Percentiles rank a stretch among this genome's conserved stretches.
These are phyloP conservation scores for Epsilonema sp. DNA, from an alignment of 2,888 invertebrate genomes.

Conservation along the genomic window DNA sequence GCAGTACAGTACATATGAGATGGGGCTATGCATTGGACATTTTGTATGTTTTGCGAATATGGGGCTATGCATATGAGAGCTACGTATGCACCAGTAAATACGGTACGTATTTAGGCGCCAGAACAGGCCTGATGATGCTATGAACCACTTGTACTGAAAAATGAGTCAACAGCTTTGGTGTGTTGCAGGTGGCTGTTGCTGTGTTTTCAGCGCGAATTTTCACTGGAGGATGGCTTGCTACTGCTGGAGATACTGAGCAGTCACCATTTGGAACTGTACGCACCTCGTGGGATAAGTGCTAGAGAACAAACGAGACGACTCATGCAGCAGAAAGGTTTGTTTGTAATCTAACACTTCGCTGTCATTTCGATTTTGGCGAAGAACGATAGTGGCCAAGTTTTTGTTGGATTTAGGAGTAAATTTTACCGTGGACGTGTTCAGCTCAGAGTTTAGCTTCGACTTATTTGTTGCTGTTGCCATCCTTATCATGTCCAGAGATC, in stretches of 20 bases:
- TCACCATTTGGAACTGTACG: slow-evolving; percentile 28
- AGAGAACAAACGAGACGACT: slow-evolving; percentile 6
- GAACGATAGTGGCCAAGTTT: slow-evolving; percentile 12
- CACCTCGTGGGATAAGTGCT: slow-evolving; percentile 25
- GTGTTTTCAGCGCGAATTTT: slow-evolving; percentile 29
- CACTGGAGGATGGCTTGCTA: slow-evolving; percentile 22
- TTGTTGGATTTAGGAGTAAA: slow-evolving; percentile 7
- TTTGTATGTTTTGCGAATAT: too few relatives aligned
- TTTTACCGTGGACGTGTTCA: neutral
- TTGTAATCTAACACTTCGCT: neutral
- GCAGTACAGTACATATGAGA: too few relatives aligned
- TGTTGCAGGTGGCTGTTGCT: slow-evolving; percentile 29
- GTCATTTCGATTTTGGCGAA: slow-evolving; percentile 16
- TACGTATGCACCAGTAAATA: slow-evolving; percentile 6
- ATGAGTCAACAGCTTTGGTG: neutral
- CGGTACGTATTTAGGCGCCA: too few relatives aligned
- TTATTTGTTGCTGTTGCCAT: slow-evolving; percentile 30
- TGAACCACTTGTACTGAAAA: too few relatives aligned
- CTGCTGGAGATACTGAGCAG: slow-evolving; percentile 31
- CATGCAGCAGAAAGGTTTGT: neutral
- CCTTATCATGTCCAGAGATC: slow-evolving; percentile 20
- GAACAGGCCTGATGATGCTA: too few relatives aligned
- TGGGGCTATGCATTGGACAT: too few relatives aligned
- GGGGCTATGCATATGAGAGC: neutral
- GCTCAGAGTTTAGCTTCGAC: slow-evolving; percentile 29